phyloP scores from a whole-genome alignment of 2,797 vertebrate species.

The Macrochelys suwanniensis region DNA sequence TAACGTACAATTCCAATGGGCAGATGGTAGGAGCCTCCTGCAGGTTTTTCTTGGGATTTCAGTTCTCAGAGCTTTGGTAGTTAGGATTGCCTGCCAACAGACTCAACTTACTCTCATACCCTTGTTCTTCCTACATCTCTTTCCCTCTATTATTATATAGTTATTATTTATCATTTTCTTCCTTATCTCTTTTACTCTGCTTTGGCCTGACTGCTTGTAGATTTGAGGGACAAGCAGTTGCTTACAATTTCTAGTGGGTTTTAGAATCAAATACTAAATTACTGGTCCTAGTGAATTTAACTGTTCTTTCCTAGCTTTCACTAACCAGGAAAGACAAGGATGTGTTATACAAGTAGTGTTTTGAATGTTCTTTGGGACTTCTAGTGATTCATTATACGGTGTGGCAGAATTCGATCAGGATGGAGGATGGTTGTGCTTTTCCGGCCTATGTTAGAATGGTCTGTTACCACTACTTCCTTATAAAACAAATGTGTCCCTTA shows the following conservation, averaged over 20 bases:
- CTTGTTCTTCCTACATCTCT: background rate
- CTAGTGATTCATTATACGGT: background rate
- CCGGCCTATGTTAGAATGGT: background rate
- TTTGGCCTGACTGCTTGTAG: background rate
- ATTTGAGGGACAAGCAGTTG: background rate
- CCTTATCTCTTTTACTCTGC: background rate
- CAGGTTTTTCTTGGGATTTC: background rate
- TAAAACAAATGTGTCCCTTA: background rate
- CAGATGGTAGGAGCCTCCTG: background rate
- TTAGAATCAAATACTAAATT: background rate
- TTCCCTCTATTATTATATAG: background rate
- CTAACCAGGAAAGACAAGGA: rapidly evolving
- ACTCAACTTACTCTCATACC: background rate
- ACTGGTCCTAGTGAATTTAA: background rate
- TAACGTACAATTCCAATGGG: background rate
- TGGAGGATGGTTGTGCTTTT: background rate
- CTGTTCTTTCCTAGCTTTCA: background rate
- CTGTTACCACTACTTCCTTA: background rate
- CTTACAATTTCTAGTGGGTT: background rate
- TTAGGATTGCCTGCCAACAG: background rate
- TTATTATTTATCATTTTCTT: background rate
- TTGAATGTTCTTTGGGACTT: background rate
- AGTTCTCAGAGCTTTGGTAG: background rate
- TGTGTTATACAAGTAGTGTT: background rate
- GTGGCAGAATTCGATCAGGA: background rate